Evolutionary conservation across 2,113 vertebrate genomes (phyloP), one percentile per base, ranked within the genome.

Genomic region (Perca schrenkii): DNA sequence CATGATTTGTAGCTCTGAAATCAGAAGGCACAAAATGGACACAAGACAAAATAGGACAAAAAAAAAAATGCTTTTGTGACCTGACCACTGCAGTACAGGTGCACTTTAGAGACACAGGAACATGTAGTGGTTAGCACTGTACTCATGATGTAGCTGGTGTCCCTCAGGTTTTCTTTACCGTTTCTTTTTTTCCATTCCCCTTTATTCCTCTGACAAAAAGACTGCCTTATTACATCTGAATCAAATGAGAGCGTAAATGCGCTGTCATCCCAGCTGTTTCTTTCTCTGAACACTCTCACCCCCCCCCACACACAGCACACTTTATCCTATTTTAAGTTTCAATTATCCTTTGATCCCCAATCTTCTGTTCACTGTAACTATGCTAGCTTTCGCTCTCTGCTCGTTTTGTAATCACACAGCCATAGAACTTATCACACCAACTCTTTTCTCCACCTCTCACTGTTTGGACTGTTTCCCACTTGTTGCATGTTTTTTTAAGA

Each of bases 401-500:
- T 92, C 63, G 72, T 88, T 83, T 73, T 86, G 64, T 92, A 76
- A 84, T 85, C 89, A 77, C 61, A 76, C 87, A 85, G 75, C 66
- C 78, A 34, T 83, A 82, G 73, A 85, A 74, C 74, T 60, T 84
- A 79, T 63, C 87, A 91, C 77, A 74, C 85, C 64, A 78, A 77
- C 74, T 83, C 56, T 61, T 78, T 47, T 74, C 77, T 65, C 58
- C 60, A 69, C 21, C 31, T 43, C 80, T 91, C 91, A 94, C 88
- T 43, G 90, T 95, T 95, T 88, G 78, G 86, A 94, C 90, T 92
- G 82, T 95, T 93, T 95, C 92, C 96, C 91, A 95, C 93, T 85
- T 94, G 94, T 96, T 97, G 96, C 96, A 97, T 94, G 96, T 94
- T 92, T 88, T 84, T 77, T 76, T 74, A 95, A 95, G 94, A 89